Evolutionary conservation across 2,797 vertebrate species (phyloP).

Genomic region (Cynopterus sphinx): DNA sequence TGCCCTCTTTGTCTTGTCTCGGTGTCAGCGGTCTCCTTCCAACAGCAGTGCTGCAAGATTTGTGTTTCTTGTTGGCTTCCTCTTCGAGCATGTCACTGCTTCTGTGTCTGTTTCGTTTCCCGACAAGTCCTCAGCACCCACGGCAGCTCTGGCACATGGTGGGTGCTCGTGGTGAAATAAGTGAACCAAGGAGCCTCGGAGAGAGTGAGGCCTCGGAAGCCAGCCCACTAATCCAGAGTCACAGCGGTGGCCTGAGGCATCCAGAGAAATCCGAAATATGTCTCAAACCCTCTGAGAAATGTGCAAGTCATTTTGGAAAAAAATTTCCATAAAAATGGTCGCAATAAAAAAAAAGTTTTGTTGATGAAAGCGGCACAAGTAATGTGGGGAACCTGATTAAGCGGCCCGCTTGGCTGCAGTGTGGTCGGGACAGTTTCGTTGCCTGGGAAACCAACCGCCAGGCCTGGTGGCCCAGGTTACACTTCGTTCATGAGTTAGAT

Average conservation of each 20-base stretch:
- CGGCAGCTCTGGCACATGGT: fast-evolving
- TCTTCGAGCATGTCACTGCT: too few species aligned
- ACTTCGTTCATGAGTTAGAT: background rate
- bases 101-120: background rate
- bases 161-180: background rate
- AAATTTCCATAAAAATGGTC: conserved; percentile 39
- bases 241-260: background rate
- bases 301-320: background rate
- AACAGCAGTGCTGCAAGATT: fast-evolving
- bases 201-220: background rate
- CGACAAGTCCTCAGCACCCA: background rate
- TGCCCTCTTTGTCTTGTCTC: fast-evolving
- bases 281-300: conserved; percentile 15
- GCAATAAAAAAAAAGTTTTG: background rate
- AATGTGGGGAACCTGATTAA: background rate
- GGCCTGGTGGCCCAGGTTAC: background rate
- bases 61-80: background rate
- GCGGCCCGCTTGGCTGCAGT: background rate
- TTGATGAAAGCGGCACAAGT: conserved; percentile 2
- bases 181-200: background rate
- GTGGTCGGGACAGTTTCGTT: background rate
- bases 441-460: background rate
- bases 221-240: background rate
- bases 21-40: fast-evolving
- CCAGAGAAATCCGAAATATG: background rate